Evolutionary conservation across 2,113 vertebrate species (phyloP), one percentile per base, ranked within the genome.

Genomic region (Protomyctophum bolini): DNA sequence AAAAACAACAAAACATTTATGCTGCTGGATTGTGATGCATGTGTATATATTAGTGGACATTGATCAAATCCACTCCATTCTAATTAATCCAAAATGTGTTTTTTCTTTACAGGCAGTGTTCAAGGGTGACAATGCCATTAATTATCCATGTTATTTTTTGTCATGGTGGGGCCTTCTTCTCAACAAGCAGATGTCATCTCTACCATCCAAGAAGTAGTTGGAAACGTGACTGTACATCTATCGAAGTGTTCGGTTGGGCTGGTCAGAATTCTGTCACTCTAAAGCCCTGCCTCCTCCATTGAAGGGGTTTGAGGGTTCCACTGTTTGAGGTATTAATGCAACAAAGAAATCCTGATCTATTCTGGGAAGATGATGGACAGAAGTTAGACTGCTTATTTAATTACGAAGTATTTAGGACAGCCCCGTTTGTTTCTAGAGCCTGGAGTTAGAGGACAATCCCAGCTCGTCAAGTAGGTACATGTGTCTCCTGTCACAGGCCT

Each of bases 61-160:
- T 29, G 50, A 76, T 82, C 88, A 75, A 88, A 85, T 66, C 75
- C 70, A 86, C 73, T 73, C 75, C 83, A 79, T 86, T 85, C 75
- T 85, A 85, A 89, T 88, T 86, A 87, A 84, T 80, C 78, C 70
- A 63, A 86, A 80, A 81, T 69, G 64, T 50, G 51, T 63, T 83
- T 77, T 69, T 69, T 41, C n/a, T n/a, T 77, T 48, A 28, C 49
- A 71, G 66, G 64, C 1, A 0, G 46, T 81, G 70, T 66, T 68
- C 0, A 68, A 64, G 81, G 15, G 67, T 66, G 76, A 73, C 28
- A 84, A 72, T 66, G 15, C 50, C 41, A 66, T 51, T 63, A 56
- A 66, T 51, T 63, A 56, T 68, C 80, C 61, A 70, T 67, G 51
- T 8, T 45, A 45, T 28, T 29, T 76, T 76, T 70, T 12, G 66